These are phyloP conservation scores for Beaufortia kweichowensis DNA, from an alignment of 2,113 vertebrate species.

Conservation along the genomic window DNA sequence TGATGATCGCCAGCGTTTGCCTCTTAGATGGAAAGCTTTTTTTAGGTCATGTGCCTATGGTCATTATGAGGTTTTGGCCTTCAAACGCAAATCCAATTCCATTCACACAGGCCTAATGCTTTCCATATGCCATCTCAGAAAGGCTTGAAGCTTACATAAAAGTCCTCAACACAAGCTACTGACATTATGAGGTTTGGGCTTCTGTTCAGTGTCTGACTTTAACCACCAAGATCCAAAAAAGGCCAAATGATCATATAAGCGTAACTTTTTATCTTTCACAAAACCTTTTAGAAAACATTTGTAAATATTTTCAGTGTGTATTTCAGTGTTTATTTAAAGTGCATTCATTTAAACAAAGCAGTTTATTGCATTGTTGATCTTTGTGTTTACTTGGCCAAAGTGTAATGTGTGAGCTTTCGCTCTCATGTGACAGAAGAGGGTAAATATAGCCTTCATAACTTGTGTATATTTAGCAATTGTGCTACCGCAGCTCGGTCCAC, in stretches of 20 bases:
- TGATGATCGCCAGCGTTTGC: conserved; percentile 43
- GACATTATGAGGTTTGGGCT: not conserved
- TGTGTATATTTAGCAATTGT: conserved; percentile 79
- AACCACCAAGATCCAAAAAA: conserved; percentile 5
- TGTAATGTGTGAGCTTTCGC: not conserved
- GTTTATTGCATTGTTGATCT: not conserved
- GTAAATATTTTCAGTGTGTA: not conserved
- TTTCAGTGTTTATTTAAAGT: not conserved
- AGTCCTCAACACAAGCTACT: conserved; percentile 1
- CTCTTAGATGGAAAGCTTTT: conserved; percentile 59
- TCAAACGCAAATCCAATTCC: conserved; percentile 69
- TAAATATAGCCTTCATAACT: conserved; percentile 81
- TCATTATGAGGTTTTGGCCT: conserved; percentile 73
- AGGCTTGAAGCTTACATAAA: conserved; percentile 26
- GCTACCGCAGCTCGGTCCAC: conserved; percentile 65
- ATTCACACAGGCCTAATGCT: conserved; percentile 74
- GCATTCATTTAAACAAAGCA: not conserved
- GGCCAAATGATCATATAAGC: too few relatives aligned
- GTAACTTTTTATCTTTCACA: too few relatives aligned
- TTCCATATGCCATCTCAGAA: conserved; percentile 67
- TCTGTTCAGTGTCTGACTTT: conserved; percentile 24
- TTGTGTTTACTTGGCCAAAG: not conserved
- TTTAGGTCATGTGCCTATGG: conserved; percentile 60
- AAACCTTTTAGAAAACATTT: too few relatives aligned
- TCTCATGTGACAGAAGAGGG: conserved; percentile 70